Percentiles rank a stretch among this genome's conserved stretches.
Evolutionary conservation across 1,140 invertebrate species (phyloP).

Genomic region (Ruditapes philippinarum): DNA sequence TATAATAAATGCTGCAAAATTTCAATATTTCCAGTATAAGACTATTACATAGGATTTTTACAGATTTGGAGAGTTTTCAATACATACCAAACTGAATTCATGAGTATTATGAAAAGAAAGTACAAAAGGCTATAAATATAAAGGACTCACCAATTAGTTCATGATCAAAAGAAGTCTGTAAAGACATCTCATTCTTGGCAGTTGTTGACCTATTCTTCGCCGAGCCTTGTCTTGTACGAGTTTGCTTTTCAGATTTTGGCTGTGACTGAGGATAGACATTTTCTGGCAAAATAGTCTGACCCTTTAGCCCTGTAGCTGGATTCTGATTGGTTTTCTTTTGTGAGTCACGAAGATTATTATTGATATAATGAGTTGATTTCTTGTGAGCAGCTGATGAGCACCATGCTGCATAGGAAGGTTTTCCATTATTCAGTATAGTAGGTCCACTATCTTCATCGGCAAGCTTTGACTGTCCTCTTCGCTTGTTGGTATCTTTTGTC

Average conservation of each 20-base stretch:
- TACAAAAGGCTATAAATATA: too few relatives aligned
- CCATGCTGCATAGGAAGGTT: constrained; percentile 73
- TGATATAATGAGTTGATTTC: constrained; percentile 83
- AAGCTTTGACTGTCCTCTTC: constrained; percentile 48
- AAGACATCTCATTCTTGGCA: constrained; percentile 67
- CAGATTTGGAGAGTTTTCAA: too few relatives aligned
- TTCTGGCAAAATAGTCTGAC: constrained; percentile 49
- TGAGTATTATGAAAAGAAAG: too few relatives aligned
- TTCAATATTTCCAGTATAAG: too few relatives aligned
- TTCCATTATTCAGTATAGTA: constrained; percentile 83
- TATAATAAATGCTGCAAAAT: too few relatives aligned
- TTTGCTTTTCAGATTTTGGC: constrained; percentile 9
- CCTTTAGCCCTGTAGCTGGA: constrained; percentile 62
- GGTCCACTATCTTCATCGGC: constrained; percentile 55
- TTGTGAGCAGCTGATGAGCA: constrained; percentile 74
- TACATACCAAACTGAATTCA: too few relatives aligned
- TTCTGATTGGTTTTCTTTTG: constrained; percentile 82
- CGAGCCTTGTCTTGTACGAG: constrained; percentile 12
- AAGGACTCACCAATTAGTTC: constrained; percentile 76
- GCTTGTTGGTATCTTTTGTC: constrained; percentile 70
- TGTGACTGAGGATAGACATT: constrained; percentile 37
- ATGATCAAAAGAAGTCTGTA: constrained; percentile 78
- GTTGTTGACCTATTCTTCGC: constrained; percentile 25
- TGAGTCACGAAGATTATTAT: constrained; percentile 83
- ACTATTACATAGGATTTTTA: too few relatives aligned